These are phyloP conservation scores for Etheostoma perlongum DNA, from an alignment of 2,797 vertebrate genomes.

Conservation along the genomic window DNA sequence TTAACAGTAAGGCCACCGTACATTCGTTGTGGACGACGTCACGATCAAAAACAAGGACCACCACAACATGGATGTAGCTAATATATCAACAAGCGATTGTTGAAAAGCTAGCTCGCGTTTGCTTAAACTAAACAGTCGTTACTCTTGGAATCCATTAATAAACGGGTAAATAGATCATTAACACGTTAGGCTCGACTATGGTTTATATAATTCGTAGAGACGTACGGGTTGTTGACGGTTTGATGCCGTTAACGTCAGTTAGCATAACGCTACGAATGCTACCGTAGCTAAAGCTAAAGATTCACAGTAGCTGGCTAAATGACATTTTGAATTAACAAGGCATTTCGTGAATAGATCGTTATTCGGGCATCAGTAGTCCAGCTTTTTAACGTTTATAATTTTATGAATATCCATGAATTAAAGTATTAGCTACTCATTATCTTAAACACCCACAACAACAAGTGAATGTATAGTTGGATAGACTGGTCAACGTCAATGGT, in stretches of 20 bases:
- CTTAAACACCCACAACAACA: neutral
- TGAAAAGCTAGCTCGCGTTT: neutral
- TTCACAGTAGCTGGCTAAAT: constrained; percentile 10
- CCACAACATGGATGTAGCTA: no score
- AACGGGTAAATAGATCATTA: rapidly evolving
- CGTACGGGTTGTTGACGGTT: neutral
- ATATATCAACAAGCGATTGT: constrained; percentile 4
- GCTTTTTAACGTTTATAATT: neutral
- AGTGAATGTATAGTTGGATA: neutral
- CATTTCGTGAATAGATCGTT: neutral
- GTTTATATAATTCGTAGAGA: neutral
- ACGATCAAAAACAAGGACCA: constrained; percentile 71
- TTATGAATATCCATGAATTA: no score
- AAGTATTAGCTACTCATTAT: neutral
- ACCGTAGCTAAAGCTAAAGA: constrained; percentile 26
- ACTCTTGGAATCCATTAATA: neutral
- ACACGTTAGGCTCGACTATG: neutral
- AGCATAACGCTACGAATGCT: constrained; percentile 22
- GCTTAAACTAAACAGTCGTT: rapidly evolving
- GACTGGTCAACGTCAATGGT: neutral
- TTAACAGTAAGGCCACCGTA: constrained; percentile 72
- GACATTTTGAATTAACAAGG: neutral
- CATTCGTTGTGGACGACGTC: constrained; percentile 44
- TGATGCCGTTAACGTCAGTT: neutral
- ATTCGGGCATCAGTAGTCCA: no score